Base-by-base conservation (phyloP, 2,797 vertebrate species). In the Calcarius lapponicus region DNA sequence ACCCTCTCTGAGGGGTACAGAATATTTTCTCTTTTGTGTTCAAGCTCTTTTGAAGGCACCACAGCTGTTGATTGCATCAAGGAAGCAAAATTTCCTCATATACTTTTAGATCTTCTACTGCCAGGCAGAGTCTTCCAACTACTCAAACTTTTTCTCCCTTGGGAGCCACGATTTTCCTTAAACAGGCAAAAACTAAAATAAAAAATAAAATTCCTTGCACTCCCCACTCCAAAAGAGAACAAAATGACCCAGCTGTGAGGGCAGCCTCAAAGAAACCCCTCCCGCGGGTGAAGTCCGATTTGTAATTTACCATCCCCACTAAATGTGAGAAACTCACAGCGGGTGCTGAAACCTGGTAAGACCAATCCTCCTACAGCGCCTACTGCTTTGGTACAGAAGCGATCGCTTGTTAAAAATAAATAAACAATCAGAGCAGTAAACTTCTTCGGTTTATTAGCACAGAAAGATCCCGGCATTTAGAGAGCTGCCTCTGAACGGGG, bases 1-100 rank as follows among this genome's bases (percentile, higher is more conserved):
- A 81, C 0, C 0, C 8, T 53, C 62, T 45, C 47, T 24, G 24
- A 60, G 31, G 7, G 17, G 8, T 32, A 58, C 32, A 57, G n/a
- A 32, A 42, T 11, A 62, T 36, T 64, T 80, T 45, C 13, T 73
- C 17, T 31, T 36, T 54, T 26, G 31, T 53, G 48, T 43, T 80
- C 50, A 58, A 48, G 13, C 31, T 76, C 21, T 74, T 38, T 51
- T 67, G 60, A 76, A 58, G 76, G 74, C 19, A 64, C 16, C n/a
- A 74, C 67, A 87, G 71, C 50, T 87, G 79, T 12, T 40, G 31
- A 91, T 7, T 67, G 7, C 43, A 88, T 74, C 25, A 79, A n/a
- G 31, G 31, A 88, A 64, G 36, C 14, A 84, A 50, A 85, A 57
- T 50, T 91, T 85, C 65, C 48, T 80, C 38, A 18, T 36, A 45